Percentiles rank a stretch among this genome's conserved stretches.
Conservation (phyloP, 2,888 invertebrate species). For the Acanthacorydalis orientalis region DNA sequence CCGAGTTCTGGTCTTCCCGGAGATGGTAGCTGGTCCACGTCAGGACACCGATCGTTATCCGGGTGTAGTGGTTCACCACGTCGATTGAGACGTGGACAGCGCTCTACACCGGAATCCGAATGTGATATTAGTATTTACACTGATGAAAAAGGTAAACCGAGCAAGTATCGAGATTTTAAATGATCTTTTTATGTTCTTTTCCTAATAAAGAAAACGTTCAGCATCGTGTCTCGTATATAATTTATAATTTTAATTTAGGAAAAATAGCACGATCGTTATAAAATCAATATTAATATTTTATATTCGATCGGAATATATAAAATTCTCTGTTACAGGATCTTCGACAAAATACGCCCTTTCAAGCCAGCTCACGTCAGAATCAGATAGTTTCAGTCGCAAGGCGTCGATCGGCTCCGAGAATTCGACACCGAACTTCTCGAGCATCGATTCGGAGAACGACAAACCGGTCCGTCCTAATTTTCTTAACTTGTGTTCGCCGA, state of each 20-base stretch:
- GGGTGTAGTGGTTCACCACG: conserved; percentile 45
- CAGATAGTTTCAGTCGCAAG: conserved; percentile 9
- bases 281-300: no score
- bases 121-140: conserved; percentile 11
- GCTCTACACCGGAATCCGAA: conserved; percentile 4
- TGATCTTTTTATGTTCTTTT: no score
- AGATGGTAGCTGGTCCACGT: neutral
- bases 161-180: no score
- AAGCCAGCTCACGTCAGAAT: conserved; percentile 12
- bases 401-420: neutral
- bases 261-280: no score
- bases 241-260: no score
- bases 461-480: conserved; percentile 37
- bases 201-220: no score
- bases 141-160: conserved; percentile 17
- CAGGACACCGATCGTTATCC: conserved; percentile 14
- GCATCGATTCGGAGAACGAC: conserved; percentile 19
- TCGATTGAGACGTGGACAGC: conserved; percentile 28
- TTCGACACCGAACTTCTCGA: neutral
- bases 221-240: no score
- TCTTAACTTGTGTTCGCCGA: conserved; percentile 44
- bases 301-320: no score
- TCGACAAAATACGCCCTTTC: conserved; percentile 10
- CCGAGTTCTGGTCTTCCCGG: conserved; percentile 34
- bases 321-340: neutral